phyloP scores from a whole-genome alignment of 2,113 vertebrate species.

The Zeus faber region DNA sequence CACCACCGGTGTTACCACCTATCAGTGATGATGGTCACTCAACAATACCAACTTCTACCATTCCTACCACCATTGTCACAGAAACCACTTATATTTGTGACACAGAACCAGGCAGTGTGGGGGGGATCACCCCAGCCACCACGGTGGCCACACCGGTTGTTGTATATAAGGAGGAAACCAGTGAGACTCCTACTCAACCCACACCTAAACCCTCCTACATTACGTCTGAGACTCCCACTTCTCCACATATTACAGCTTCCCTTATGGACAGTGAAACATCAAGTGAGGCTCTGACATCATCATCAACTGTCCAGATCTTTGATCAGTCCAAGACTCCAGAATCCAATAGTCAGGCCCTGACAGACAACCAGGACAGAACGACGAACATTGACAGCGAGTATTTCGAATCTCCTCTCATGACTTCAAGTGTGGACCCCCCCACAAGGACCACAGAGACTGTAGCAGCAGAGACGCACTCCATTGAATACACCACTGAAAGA shows the following conservation, averaged over 20 bases:
- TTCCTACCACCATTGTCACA: background rate
- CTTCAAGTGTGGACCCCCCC: conserved; percentile 49
- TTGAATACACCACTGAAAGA: conserved; percentile 74
- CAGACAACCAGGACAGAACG: conserved; percentile 47
- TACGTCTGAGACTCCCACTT: background rate
- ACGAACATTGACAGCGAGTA: conserved; percentile 75
- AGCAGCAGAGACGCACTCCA: conserved; percentile 59
- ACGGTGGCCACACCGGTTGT: background rate
- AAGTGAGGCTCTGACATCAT: conserved; percentile 63
- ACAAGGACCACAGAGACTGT: conserved; percentile 52
- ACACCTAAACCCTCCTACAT: background rate
- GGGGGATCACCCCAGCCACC: conserved; percentile 12
- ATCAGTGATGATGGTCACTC: background rate
- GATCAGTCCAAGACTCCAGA: conserved; percentile 40
- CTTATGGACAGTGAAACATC: conserved; percentile 57
- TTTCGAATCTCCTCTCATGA: conserved; percentile 60
- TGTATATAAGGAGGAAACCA: conserved; percentile 12
- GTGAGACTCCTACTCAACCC: conserved; percentile 6
- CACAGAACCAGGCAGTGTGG: conserved; percentile 28
- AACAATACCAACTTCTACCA: background rate
- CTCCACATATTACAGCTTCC: conserved; percentile 9
- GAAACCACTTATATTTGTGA: conserved; percentile 23
- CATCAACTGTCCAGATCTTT: conserved; percentile 65
- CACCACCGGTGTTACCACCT: conserved; percentile 11
- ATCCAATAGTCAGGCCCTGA: conserved; percentile 39